phyloP scores from a whole-genome alignment of 2,888 invertebrate genomes.

The Synanthedon vespiformis region DNA sequence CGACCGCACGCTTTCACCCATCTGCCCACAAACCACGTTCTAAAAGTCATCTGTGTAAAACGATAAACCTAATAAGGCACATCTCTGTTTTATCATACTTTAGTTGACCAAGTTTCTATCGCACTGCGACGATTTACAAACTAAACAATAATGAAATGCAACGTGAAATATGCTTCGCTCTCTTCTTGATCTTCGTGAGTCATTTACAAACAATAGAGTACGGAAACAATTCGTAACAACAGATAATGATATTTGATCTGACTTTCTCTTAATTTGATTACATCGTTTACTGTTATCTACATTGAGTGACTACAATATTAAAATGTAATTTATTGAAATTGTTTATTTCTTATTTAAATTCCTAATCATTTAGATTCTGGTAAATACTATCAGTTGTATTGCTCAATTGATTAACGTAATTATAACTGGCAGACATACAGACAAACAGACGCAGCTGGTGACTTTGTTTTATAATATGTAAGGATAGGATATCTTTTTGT shows the following conservation, averaged over 20 bases:
- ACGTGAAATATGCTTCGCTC: not conserved
- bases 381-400: too few relatives aligned
- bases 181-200: constrained; percentile 16
- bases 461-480: too few relatives aligned
- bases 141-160: too few relatives aligned
- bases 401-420: too few relatives aligned
- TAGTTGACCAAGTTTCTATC: not conserved
- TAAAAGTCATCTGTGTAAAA: constrained; percentile 3
- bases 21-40: constrained; percentile 9
- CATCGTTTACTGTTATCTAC: constrained; percentile 12
- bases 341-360: too few relatives aligned
- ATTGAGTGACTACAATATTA: too few relatives aligned
- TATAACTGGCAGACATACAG: too few relatives aligned
- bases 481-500: too few relatives aligned
- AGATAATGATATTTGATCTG: constrained; percentile 7
- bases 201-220: constrained; percentile 51
- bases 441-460: too few relatives aligned
- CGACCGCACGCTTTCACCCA: constrained; percentile 42
- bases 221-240: constrained; percentile 34
- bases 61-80: not conserved
- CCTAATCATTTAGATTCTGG: too few relatives aligned
- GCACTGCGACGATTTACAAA: not conserved
- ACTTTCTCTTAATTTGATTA: constrained; percentile 29
- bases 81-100: not conserved
- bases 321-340: too few relatives aligned